Percentiles rank a stretch among this genome's conserved stretches.
These are phyloP conservation scores for Mallotus villosus DNA, from an alignment of 2,797 vertebrate genomes.

Conservation along the genomic window DNA sequence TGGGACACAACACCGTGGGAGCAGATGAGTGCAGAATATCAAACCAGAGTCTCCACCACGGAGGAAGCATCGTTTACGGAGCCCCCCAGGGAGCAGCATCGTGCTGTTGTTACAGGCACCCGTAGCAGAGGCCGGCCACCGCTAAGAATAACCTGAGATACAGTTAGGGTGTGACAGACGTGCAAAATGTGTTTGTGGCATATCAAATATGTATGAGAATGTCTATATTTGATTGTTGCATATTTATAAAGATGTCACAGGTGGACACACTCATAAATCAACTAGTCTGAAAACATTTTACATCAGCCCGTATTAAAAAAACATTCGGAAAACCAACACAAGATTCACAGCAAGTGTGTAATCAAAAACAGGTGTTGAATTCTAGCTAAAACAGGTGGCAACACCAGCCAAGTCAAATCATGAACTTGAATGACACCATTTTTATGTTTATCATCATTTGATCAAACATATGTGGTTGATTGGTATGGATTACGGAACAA, in stretches of 20 bases:
- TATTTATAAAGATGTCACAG: background rate
- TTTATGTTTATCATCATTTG: background rate
- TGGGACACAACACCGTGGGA: constrained; percentile 33
- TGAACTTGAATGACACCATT: background rate
- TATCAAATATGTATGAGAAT: background rate
- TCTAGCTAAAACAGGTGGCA: background rate
- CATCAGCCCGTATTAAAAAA: background rate
- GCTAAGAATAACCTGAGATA: constrained; percentile 39
- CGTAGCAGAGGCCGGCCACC: constrained; percentile 33
- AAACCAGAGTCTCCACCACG: constrained; percentile 33
- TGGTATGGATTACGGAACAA: background rate
- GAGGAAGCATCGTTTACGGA: constrained; percentile 49
- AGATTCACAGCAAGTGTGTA: too few species aligned
- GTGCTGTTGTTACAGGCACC: constrained; percentile 37
- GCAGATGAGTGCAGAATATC: constrained; percentile 51
- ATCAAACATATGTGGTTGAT: background rate
- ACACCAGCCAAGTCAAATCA: background rate
- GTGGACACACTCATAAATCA: background rate
- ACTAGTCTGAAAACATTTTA: background rate
- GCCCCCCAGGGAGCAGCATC: constrained; percentile 32
- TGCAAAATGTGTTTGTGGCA: constrained; percentile 3
- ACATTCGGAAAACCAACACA: too few species aligned
- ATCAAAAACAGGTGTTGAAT: background rate
- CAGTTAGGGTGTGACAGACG: constrained; percentile 14
- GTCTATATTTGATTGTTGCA: background rate